Conservation (phyloP, 2,113 vertebrate genomes). For the Hyperopisus bebe region DNA sequence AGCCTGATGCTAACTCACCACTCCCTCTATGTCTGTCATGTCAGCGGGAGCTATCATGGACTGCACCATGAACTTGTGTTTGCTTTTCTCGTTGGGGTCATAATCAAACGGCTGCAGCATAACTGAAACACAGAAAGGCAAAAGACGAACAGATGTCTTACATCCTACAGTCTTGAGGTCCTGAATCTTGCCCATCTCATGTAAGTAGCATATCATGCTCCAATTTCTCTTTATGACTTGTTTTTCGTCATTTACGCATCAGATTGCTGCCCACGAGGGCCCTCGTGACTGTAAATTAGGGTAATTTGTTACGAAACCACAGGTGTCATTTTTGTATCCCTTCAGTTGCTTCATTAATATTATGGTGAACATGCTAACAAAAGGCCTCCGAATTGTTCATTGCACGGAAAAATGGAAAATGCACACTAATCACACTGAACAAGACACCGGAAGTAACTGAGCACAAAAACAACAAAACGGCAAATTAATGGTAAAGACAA, state of each 20-base stretch:
- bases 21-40: constrained; percentile 82
- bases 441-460: background rate
- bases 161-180: background rate
- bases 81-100: constrained; percentile 95
- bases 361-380: background rate
- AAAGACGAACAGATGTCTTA: background rate
- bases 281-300: background rate
- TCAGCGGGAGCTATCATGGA: constrained; percentile 74
- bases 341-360: background rate
- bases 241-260: background rate
- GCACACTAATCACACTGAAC: background rate
- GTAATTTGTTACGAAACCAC: background rate
- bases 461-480: background rate
- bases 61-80: constrained; percentile 93
- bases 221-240: background rate
- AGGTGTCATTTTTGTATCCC: background rate
- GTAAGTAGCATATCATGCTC: background rate
- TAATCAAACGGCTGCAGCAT: constrained; percentile 97
- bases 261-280: background rate
- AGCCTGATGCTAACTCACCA: constrained; percentile 68
- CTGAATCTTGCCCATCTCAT: background rate
- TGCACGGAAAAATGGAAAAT: background rate
- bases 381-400: background rate
- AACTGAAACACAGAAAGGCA: constrained; percentile 58
- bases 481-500: background rate